Evolutionary conservation across 23 tunicate genomes (phyloP).

Genomic region (Pegea sp.): DNA sequence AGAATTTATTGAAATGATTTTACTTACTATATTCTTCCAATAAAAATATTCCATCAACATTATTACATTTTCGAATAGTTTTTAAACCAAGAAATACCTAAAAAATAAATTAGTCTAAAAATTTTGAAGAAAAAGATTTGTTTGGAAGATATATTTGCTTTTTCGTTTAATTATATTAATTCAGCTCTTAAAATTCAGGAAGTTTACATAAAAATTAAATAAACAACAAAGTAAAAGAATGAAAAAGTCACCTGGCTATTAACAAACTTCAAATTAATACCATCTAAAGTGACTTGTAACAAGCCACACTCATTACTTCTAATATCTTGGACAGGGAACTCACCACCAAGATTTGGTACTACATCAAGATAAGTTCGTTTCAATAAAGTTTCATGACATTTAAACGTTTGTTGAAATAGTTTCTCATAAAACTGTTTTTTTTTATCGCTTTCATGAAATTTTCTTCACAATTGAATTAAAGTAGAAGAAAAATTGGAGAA

Average conservation of each 20-base stretch:
- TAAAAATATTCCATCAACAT: constrained; percentile 64
- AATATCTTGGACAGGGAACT: constrained; percentile 94
- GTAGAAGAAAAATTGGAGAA: neutral
- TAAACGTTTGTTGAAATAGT: too few relatives aligned
- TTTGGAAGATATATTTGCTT: neutral
- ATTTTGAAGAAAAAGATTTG: neutral
- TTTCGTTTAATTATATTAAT: neutral
- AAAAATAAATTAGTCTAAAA: neutral
- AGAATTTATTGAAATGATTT: neutral
- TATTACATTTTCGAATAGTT: constrained; percentile 91
- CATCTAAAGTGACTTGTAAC: constrained; percentile 90
- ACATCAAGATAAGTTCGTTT: too few relatives aligned
- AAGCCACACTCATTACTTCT: constrained; percentile 75
- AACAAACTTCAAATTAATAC: constrained; percentile 75
- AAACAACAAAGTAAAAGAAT: neutral
- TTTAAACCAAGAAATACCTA: constrained; percentile 63
- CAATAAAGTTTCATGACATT: too few relatives aligned
- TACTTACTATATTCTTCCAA: constrained; percentile 92
- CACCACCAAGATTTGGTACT: constrained; percentile 98
- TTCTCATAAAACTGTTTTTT: too few relatives aligned
- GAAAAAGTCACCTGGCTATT: constrained; percentile 32
- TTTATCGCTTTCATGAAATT: too few relatives aligned
- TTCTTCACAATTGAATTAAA: too few relatives aligned
- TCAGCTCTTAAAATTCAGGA: neutral
- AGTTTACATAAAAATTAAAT: neutral